Percentiles rank a stretch among this genome's conserved stretches.
Evolutionary conservation across 2,797 vertebrate species (phyloP).

Genomic region (Acipenser oxyrinchus): DNA sequence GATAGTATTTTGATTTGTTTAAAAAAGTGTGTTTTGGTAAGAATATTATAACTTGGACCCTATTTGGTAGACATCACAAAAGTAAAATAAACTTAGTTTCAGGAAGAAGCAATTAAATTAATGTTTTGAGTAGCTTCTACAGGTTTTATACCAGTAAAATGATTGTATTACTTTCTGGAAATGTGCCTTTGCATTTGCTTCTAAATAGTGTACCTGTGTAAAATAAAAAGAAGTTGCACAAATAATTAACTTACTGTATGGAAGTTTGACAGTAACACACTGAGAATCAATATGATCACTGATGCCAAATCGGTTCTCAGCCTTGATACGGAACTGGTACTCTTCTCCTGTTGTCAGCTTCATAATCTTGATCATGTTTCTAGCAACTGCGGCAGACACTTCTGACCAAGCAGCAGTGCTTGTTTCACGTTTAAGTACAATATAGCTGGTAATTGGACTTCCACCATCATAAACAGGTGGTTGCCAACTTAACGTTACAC

Average conservation of each 20-base stretch:
- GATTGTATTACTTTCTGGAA: background rate
- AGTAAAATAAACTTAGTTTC: too few relatives aligned
- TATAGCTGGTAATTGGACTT: constrained; percentile 92
- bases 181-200: background rate
- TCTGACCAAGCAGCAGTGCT: constrained; percentile 88
- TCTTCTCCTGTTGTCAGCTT: constrained; percentile 90
- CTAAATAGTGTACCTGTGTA: background rate
- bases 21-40: too few relatives aligned
- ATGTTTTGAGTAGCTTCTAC: too few relatives aligned
- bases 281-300: constrained; percentile 86
- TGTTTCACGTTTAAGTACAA: constrained; percentile 88
- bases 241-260: constrained; percentile 81
- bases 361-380: constrained; percentile 80
- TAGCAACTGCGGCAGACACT: constrained; percentile 81
- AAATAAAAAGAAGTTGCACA: constrained; percentile 4
- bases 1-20: too few relatives aligned
- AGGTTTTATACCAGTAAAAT: constrained; percentile 12
- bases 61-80: too few relatives aligned
- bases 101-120: too few relatives aligned
- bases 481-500: constrained; percentile 82
- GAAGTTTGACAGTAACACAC: constrained; percentile 80
- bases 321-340: constrained; percentile 96
- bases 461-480: constrained; percentile 85
- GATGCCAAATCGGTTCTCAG: constrained; percentile 89
- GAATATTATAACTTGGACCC: too few relatives aligned